Evolutionary conservation across 2,797 vertebrate genomes (phyloP).

Genomic region (Knipowitschia caucasica): DNA sequence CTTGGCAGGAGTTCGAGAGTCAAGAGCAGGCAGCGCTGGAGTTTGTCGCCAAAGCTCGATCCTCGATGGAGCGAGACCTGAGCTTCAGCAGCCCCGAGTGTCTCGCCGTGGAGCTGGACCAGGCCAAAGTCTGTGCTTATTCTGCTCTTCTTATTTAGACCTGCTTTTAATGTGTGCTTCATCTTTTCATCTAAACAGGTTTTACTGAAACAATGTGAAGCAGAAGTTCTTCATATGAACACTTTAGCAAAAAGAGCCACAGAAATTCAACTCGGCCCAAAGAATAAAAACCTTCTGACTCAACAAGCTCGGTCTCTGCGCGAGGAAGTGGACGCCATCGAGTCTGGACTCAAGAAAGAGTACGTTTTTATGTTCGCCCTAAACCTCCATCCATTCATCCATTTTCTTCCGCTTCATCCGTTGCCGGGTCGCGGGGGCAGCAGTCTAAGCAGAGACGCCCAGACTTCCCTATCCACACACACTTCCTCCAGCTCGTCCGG

Average conservation of each 20-base stretch:
- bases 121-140: constrained; percentile 79
- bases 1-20: constrained; percentile 93
- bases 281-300: constrained; percentile 81
- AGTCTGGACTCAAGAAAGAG: constrained; percentile 88
- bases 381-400: no score
- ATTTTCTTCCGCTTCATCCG: no score
- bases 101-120: constrained; percentile 86
- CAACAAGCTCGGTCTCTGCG: constrained; percentile 83
- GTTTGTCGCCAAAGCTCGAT: constrained; percentile 85
- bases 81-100: constrained; percentile 94
- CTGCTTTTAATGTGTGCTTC: background rate
- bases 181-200: constrained; percentile 72
- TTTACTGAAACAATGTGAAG: constrained; percentile 81
- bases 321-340: constrained; percentile 84
- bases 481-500: no score
- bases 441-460: no score
- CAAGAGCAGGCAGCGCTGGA: constrained; percentile 86
- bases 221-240: constrained; percentile 82
- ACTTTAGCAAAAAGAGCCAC: constrained; percentile 85
- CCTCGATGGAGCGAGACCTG: constrained; percentile 85
- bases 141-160: background rate
- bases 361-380: constrained; percentile 58
- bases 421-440: no score
- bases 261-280: constrained; percentile 89
- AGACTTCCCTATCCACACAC: no score